phyloP scores from a whole-genome alignment of 1,140 invertebrate species.

The Drosophila funebris region DNA sequence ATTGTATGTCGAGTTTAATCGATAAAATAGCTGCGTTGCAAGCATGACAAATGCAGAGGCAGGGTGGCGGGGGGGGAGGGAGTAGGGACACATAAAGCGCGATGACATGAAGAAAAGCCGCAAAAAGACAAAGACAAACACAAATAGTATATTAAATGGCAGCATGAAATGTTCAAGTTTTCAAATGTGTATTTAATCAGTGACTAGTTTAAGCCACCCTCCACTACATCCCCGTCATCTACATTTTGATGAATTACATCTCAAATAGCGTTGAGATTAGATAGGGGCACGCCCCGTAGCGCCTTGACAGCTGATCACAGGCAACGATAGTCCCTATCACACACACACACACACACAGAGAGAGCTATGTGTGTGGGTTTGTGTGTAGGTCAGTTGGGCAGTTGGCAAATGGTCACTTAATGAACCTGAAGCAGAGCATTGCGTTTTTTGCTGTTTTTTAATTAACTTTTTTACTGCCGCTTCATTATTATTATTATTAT shows the following conservation, averaged over 20 bases:
- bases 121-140: conserved; percentile 7
- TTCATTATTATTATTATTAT: conserved; percentile 14
- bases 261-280: conserved; percentile 33
- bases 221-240: not conserved
- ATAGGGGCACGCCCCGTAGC: conserved; percentile 5
- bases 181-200: conserved; percentile 18
- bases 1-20: conserved; percentile 37
- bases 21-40: conserved; percentile 37
- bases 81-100: conserved; percentile 15
- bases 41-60: conserved; percentile 15
- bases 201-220: not conserved
- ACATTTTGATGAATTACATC: conserved; percentile 30
- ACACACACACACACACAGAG: not conserved
- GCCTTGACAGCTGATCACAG: conserved; percentile 37
- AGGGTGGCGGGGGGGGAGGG: not conserved
- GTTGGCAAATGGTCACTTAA: conserved; percentile 5
- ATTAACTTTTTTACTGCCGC: conserved; percentile 34
- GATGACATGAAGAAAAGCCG: conserved; percentile 29
- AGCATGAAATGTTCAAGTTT: not conserved
- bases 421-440: conserved; percentile 10
- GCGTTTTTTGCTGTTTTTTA: conserved; percentile 23
- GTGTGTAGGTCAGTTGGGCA: conserved; percentile 41
- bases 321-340: conserved; percentile 22
- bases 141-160: conserved; percentile 4
- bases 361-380: not conserved